Evolutionary conservation across 2,888 invertebrate species (phyloP).

Genomic region (Cabera pusaria): DNA sequence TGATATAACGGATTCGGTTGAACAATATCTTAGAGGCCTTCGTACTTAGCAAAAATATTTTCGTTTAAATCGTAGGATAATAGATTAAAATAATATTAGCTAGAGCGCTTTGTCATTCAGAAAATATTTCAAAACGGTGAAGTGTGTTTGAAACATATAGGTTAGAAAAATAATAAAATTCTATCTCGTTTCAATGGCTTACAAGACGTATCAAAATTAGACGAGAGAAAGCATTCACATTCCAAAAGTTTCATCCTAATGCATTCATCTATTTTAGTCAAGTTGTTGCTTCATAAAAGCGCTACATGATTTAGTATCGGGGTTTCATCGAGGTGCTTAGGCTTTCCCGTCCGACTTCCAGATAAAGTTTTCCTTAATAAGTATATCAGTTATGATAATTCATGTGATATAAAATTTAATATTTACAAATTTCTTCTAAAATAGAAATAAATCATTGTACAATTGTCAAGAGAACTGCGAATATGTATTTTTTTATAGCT

Average conservation of each 20-base stretch:
- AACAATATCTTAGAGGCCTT: constrained; percentile 5
- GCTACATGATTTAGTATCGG: constrained; percentile 25
- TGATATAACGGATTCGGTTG: constrained; percentile 33
- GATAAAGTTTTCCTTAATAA: constrained; percentile 27
- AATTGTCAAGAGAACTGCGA: too few species aligned
- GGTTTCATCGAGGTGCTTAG: constrained; percentile 27
- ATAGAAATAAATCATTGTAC: too few species aligned
- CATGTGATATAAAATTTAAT: constrained; percentile 2
- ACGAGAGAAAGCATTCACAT: constrained; percentile 21
- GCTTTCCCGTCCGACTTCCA: constrained; percentile 22
- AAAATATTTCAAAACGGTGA: constrained; percentile 1
- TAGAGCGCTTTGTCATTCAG: background rate
- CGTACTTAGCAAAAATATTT: too few species aligned
- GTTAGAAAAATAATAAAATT: constrained; percentile 10
- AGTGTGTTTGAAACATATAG: constrained; percentile 1
- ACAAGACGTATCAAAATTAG: constrained; percentile 16
- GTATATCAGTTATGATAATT: constrained; percentile 20
- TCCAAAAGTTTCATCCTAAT: constrained; percentile 23
- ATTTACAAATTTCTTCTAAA: constrained; percentile 7
- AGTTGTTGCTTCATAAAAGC: constrained; percentile 27
- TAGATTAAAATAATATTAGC: too few species aligned
- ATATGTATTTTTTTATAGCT: too few species aligned
- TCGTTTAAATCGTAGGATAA: too few species aligned
- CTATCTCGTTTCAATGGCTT: constrained; percentile 4
- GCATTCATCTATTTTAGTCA: constrained; percentile 26